Evolutionary conservation across 2,797 vertebrate species (phyloP).

Genomic region (Pangasius larnaudii): DNA sequence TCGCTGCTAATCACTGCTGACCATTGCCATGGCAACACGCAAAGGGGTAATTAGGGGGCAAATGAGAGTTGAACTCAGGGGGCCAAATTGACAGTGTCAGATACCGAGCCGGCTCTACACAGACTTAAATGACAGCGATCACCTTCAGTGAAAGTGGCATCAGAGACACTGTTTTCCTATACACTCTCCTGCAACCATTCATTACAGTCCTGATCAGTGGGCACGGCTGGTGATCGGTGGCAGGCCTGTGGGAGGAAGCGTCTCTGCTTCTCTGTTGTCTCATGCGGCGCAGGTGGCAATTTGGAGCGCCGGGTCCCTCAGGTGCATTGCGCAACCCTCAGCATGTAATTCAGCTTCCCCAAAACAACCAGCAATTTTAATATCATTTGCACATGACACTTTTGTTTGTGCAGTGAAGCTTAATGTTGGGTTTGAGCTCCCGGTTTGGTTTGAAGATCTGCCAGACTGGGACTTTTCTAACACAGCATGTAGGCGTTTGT

Average conservation of each 20-base stretch:
- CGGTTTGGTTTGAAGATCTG: conserved; percentile 17
- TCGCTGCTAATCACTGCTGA: conserved; percentile 61
- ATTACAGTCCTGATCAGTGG: conserved; percentile 37
- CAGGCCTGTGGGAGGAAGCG: conserved; percentile 40
- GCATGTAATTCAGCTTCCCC: conserved; percentile 31
- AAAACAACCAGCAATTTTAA: conserved; percentile 48
- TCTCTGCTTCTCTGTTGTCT: conserved; percentile 37
- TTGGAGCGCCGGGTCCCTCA: conserved; percentile 31
- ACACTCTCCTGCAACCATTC: conserved; percentile 29
- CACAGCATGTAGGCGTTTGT: conserved; percentile 16
- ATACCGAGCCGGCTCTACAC: conserved; percentile 23
- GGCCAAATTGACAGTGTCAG: conserved; percentile 37
- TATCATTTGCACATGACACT: conserved; percentile 50
- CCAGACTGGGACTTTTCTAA: conserved; percentile 12
- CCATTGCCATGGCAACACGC: conserved; percentile 56
- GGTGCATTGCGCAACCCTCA: background rate
- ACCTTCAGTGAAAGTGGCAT: background rate
- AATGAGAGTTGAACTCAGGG: conserved; percentile 45
- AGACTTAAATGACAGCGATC: conserved; percentile 29
- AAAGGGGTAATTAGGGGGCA: conserved; percentile 54
- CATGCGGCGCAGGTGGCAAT: conserved; percentile 42
- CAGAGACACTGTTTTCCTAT: conserved; percentile 23
- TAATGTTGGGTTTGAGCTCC: conserved; percentile 38
- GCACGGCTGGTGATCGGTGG: conserved; percentile 17
- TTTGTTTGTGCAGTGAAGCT: conserved; percentile 31